Conservation (phyloP, 1,140 invertebrate species). For the Ceratina calcarata region DNA sequence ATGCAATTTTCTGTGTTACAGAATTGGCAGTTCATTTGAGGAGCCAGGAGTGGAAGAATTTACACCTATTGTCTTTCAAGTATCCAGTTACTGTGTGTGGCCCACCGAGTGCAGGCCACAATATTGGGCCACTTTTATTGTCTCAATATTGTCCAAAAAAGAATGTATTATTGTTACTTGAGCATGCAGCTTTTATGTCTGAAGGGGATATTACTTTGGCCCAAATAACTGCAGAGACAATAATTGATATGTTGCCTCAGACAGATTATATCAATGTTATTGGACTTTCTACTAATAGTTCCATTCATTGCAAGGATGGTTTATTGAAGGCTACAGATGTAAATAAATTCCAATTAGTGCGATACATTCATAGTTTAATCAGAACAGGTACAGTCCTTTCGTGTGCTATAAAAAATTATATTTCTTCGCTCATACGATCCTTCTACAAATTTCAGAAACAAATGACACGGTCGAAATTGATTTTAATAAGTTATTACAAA, state of each 20-base stretch:
- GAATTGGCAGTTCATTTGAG: conserved; percentile 69
- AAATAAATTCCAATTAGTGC: conserved; percentile 75
- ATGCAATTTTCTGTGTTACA: conserved; percentile 48
- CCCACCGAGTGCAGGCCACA: conserved; percentile 73
- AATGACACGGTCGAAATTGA: conserved; percentile 71
- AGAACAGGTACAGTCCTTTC: conserved; percentile 63
- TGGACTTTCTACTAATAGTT: conserved; percentile 67
- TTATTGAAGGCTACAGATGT: conserved; percentile 76
- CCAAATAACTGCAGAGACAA: conserved; percentile 76
- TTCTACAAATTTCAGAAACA: conserved; percentile 55
- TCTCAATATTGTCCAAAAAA: conserved; percentile 74
- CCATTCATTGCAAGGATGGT: conserved; percentile 70
- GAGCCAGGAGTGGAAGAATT: conserved; percentile 74
- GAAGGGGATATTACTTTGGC: conserved; percentile 74
- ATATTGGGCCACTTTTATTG: conserved; percentile 74
- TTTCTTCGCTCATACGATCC: conserved; percentile 11
- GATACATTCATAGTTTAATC: conserved; percentile 72
- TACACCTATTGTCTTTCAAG: conserved; percentile 73
- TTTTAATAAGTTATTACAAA: conserved; percentile 65
- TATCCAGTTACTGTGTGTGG: conserved; percentile 76
- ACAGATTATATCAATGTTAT: conserved; percentile 73
- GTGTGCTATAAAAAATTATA: not conserved
- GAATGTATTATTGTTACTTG: conserved; percentile 75
- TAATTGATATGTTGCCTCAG: conserved; percentile 76
- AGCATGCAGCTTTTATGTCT: conserved; percentile 74